Conservation (phyloP, 37 sponge, comb jelly and placozoan species). For the Chondrilla cf. caribensis region DNA sequence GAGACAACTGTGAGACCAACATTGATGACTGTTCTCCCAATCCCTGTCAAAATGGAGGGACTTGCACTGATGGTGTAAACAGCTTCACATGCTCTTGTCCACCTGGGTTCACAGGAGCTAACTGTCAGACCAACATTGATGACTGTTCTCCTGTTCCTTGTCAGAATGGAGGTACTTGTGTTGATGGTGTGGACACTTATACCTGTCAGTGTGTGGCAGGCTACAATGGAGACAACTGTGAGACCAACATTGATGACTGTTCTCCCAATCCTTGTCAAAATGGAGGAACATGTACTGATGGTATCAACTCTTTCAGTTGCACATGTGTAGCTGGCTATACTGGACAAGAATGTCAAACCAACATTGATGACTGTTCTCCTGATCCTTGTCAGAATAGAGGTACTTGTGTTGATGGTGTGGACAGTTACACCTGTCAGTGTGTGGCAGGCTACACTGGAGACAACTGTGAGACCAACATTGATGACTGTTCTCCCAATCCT, state of each 20-base stretch:
- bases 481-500: conserved; percentile 36
- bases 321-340: conserved; percentile 18
- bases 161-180: conserved; percentile 20
- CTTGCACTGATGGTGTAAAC: conserved; percentile 8
- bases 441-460: conserved; percentile 26
- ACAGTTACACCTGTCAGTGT: not conserved
- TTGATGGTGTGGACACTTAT: not conserved
- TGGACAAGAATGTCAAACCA: not conserved
- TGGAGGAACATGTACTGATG: conserved; percentile 33
- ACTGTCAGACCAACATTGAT: conserved; percentile 14
- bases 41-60: conserved; percentile 58
- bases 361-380: conserved; percentile 25
- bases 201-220: conserved; percentile 9
- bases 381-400: not conserved
- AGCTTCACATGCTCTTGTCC: conserved; percentile 2
- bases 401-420: not conserved
- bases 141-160: conserved; percentile 4
- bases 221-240: conserved; percentile 17
- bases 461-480: conserved; percentile 27
- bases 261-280: conserved; percentile 24
- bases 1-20: conserved; percentile 32
- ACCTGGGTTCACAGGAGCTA: not conserved
- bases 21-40: conserved; percentile 49
- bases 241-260: conserved; percentile 36
- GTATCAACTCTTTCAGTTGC: not conserved